These are phyloP conservation scores for Copsychus sechellarum DNA, from an alignment of 2,113 vertebrate genomes.

Conservation along the genomic window DNA sequence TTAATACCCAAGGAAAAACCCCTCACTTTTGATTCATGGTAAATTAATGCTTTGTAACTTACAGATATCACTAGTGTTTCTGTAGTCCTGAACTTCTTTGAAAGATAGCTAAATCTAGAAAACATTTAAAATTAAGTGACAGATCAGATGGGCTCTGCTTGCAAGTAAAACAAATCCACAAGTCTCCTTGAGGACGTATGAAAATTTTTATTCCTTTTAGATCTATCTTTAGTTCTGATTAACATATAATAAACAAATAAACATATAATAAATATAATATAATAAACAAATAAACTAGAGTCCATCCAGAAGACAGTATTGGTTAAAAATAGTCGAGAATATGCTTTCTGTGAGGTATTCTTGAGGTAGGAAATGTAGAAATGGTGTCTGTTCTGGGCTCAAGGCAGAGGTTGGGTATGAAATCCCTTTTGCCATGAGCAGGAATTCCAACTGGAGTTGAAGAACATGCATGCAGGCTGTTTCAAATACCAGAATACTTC, in stretches of 20 bases:
- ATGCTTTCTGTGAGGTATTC: neutral
- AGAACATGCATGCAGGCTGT: neutral
- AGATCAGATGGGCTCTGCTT: neutral
- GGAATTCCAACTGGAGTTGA: neutral
- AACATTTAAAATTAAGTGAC: neutral
- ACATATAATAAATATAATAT: no score
- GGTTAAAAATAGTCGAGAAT: neutral
- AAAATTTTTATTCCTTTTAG: neutral
- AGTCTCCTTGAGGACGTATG: neutral
- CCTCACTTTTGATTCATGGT: neutral
- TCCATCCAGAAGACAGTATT: neutral
- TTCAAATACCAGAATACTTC: neutral
- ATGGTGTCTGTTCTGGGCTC: neutral
- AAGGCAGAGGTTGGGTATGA: neutral
- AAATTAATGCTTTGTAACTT: neutral
- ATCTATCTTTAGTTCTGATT: neutral
- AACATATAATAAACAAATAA: neutral
- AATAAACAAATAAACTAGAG: neutral
- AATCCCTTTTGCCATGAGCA: neutral
- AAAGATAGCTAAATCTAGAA: neutral
- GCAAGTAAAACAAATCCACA: neutral
- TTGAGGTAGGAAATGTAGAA: neutral
- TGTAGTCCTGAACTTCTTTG: neutral
- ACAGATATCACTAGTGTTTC: neutral
- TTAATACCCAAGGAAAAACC: neutral